Base-by-base conservation (phyloP, 1,140 invertebrate species). In the Brachionus koreanus region DNA sequence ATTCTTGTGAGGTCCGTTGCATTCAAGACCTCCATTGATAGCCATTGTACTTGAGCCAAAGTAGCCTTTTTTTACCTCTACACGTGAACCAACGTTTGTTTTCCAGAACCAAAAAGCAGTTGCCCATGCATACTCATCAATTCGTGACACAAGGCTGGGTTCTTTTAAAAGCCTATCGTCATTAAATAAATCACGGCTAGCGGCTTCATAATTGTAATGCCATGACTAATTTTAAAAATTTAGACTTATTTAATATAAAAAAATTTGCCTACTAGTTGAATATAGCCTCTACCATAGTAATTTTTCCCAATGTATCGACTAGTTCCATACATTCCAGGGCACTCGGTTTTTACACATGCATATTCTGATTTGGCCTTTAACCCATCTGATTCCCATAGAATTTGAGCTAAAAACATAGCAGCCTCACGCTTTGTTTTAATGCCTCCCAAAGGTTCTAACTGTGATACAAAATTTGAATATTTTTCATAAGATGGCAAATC, bases 61-160 rank as follows among this genome's bases (percentile, higher is more conserved):
- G 29, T 82, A 52, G 10, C 83, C 83, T 25, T 61, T 23, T 83
- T 72, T 49, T 5, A 82, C 81, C 23, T 67, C 65, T 43, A 0
- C 29, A 4, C 37, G n/a, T 39, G 39, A 16, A 63, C 83, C 83
- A 29, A 84, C 83, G 61, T 83, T 77, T 12, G 67, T 43, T 16
- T 79, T 81, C 83, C 83, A 84, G 49, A 81, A 84, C 83, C 83
- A 84, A 76, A 83, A 84, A 16, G 83, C 82, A n/a, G 83, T 83
- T 37, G 35, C 74, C 83, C 83, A 83, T 33, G 83, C 82, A 35
- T 25, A 35, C 19, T 49, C 61, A 13, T 83, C 83, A 69, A 82
- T 84, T 35, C 16, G 29, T 12, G 82, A 75, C 1, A 83, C 83
- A 43, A 81, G 65, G 13, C 84, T 75, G 3, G 83, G 83, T 16